Conservation (phyloP, 2,888 invertebrate species). For the Rhogogaster chlorosoma region DNA sequence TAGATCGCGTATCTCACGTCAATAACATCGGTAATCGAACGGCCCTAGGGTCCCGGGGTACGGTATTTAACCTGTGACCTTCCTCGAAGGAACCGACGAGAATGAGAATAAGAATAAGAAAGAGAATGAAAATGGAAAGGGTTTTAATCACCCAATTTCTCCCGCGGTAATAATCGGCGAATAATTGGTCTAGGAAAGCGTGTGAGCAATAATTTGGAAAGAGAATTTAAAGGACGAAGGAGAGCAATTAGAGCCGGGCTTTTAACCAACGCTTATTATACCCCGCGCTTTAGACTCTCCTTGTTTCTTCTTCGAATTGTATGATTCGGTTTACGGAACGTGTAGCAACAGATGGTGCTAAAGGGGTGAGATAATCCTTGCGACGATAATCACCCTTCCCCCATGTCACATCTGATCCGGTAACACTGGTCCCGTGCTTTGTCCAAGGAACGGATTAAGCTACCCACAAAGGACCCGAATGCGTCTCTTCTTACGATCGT, state of each 20-base stretch:
- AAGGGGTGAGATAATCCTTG: slow-evolving; percentile 47
- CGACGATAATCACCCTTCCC: slow-evolving; percentile 33
- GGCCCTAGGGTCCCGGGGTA: slow-evolving; percentile 62
- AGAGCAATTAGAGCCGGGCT: no score
- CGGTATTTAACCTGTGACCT: slow-evolving; percentile 69
- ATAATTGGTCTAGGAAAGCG: no score
- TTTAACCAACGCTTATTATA: no score
- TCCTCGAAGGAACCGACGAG: slow-evolving; percentile 52
- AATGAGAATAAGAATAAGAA: neutral
- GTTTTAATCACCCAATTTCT: no score
- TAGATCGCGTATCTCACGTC: slow-evolving; percentile 72
- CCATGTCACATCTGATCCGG: neutral
- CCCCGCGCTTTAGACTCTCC: neutral
- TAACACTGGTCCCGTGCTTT: neutral
- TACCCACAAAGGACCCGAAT: no score
- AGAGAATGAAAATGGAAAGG: neutral
- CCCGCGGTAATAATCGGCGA: no score
- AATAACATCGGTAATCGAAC: slow-evolving; percentile 74
- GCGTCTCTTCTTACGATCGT: no score
- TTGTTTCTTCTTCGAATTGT: neutral
- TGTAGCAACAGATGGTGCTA: slow-evolving; percentile 38
- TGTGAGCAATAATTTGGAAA: no score
- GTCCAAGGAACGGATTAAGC: no score
- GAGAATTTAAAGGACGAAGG: no score
- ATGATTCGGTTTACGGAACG: neutral